phyloP scores from a whole-genome alignment of 2,888 invertebrate genomes.

The Drosophila niveifrons region DNA sequence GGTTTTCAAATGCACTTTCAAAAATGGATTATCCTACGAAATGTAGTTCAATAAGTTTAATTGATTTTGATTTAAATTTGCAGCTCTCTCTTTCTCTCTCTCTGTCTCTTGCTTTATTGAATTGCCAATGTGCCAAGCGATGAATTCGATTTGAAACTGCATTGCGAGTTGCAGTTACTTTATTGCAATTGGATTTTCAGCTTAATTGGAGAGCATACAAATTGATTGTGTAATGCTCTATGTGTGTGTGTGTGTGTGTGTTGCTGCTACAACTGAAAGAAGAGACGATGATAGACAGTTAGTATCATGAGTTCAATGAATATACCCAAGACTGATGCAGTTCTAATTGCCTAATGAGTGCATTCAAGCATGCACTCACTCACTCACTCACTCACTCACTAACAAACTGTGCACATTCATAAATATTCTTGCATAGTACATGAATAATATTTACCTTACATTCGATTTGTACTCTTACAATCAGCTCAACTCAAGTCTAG shows the following conservation, averaged over 20 bases:
- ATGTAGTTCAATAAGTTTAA: not conserved
- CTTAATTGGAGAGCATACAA: constrained; percentile 17
- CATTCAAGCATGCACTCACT: constrained; percentile 16
- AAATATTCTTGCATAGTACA: not conserved
- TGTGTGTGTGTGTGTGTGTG: no score
- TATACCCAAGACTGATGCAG: constrained; percentile 7
- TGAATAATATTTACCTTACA: constrained; percentile 7
- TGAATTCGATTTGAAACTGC: constrained; percentile 7
- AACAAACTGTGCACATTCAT: not conserved
- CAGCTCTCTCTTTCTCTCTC: not conserved
- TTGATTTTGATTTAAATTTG: constrained; percentile 8
- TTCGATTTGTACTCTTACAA: not conserved
- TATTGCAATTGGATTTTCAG: constrained; percentile 1
- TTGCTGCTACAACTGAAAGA: no score
- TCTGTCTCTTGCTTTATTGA: not conserved
- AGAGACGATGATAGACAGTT: no score
- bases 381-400: not conserved
- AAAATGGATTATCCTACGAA: not conserved
- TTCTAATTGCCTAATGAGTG: constrained; percentile 19
- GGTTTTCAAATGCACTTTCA: not conserved
- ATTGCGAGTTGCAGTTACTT: constrained; percentile 9
- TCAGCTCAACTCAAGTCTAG: not conserved
- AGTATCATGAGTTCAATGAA: constrained; percentile 1
- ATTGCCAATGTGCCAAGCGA: not conserved
- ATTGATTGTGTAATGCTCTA: not conserved